Evolutionary conservation across 2,888 invertebrate species (phyloP), one percentile per base, ranked within the genome.

Genomic region (Leptopilina syphax): DNA sequence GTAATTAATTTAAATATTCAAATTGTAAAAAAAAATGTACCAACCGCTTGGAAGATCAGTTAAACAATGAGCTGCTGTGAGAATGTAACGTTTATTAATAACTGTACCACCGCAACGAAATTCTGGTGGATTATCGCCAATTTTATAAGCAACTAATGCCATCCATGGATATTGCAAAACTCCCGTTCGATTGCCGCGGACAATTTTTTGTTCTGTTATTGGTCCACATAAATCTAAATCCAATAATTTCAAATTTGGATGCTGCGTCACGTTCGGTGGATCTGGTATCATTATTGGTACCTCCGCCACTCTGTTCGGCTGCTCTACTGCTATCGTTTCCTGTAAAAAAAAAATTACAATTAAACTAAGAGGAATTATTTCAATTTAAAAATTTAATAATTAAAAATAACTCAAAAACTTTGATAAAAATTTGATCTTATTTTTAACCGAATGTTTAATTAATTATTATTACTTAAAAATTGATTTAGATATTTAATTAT

Each of bases 121-220:
- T 78, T 89, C 88, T 7, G 81, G 81, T 9, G 41, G 83, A 7
- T 79, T 57, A 10, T 24, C 65, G 82, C 90, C 85, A 60, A 88
- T 89, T 24, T 88, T 83, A 83, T 96, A 96, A 1, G 94, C 93
- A n/a, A 96, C 88, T 1, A 96, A 92, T 0, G 95, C 95, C 95
- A 96, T 95, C 96, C 96, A 96, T 0, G 96, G 96, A 91, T 94
- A 95, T 85, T 96, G 95, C 65, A 93, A 94, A 5, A 96, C 88
- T 0, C 90, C 90, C 0, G 96, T 95, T 80, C 93, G 92, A 67
- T 94, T 93, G 0, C 96, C 96, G 3, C 94, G 94, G 41, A 94
- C 92, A 70, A 96, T 94, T 85, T 94, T 94, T 67, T 93, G 92
- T 8, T 92, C 90, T 12, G 93, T 92, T 7, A 94, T 88, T 0